Base-by-base conservation (phyloP, 1,140 invertebrate species). In the Dryas iulia region DNA sequence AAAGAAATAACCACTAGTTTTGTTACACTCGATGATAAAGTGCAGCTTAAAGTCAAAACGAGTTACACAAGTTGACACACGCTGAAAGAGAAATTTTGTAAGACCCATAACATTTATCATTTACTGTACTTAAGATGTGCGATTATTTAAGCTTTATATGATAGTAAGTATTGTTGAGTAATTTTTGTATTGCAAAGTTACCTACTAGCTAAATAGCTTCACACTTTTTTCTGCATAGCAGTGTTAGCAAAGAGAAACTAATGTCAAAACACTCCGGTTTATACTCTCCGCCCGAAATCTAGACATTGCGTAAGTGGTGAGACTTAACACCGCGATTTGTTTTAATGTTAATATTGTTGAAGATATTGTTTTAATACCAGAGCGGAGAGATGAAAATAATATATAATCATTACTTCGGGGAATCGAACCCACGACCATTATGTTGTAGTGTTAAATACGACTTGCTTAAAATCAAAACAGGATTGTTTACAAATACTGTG, bases 31-130 rank as follows among this genome's bases (percentile, higher is more conserved):
- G 10, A 47, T 18, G 39, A 18, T 18, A 21, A 47, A 47, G n/a
- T 47, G 39, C 18, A 47, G 39, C 18, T 21, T 47, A 47, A 47
- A 47, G 39, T 21, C 39, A 8, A 47, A 47, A 47, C 39, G 39
- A 47, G 39, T 47, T 47, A 47, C 18, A 47, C 39, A 47, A 47
- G 14, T 47, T 10, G 14, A 21, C 7, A 47, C 39, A n/a, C 39
- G n/a, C 39, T 47, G 39, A 47, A 47, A 47, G 39, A 18, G 39
- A 47, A 47, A 47, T 47, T 47, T 47, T 47, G 39, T 47, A 47
- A 47, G 14, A 21, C 39, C n/a, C n/a, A 39, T 47, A 21, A 47
- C 39, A 47, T 47, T 18, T 47, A 47, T 47, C 14, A 47, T 21
- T 18, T 21, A 21, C 39, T 47, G n/a, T 47, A 28, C 26, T 28